phyloP scores from a whole-genome alignment of 2,888 invertebrate genomes.

The Esperia sulphurella region DNA sequence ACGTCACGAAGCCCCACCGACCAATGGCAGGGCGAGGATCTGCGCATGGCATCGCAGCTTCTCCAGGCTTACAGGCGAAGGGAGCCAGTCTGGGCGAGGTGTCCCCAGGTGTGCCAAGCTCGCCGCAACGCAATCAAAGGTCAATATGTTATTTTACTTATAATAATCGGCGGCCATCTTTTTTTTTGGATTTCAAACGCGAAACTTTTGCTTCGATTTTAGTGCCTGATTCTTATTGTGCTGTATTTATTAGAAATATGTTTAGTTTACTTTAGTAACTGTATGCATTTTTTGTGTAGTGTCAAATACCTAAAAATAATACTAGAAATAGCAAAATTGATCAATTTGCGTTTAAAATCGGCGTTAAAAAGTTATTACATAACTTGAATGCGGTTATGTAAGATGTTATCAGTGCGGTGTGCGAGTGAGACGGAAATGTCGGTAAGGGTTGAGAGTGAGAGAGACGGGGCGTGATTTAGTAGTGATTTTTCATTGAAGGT shows the following conservation, averaged over 20 bases:
- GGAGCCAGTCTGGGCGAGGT: slow-evolving; percentile 68
- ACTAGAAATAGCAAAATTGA: background rate
- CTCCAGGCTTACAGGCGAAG: slow-evolving; percentile 41
- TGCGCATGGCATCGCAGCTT: slow-evolving; percentile 62
- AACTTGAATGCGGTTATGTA: slow-evolving; percentile 26
- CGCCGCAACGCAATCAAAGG: slow-evolving; percentile 56
- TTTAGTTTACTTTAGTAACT: slow-evolving; percentile 11
- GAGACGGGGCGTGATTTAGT: slow-evolving; percentile 21
- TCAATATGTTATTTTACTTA: slow-evolving; percentile 45
- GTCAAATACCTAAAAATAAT: background rate
- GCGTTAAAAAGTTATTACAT: slow-evolving; percentile 8
- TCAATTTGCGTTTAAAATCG: background rate
- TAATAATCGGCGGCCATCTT: slow-evolving; percentile 34
- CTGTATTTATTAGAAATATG: slow-evolving; percentile 9
- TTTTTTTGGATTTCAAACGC: slow-evolving; percentile 25
- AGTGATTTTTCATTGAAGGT: slow-evolving; percentile 36
- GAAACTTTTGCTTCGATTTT: slow-evolving; percentile 14
- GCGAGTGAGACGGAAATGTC: slow-evolving; percentile 27
- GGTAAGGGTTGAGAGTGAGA: slow-evolving; percentile 22
- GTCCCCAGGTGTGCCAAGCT: slow-evolving; percentile 72
- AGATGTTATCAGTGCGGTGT: slow-evolving; percentile 19
- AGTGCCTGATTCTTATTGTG: slow-evolving; percentile 13
- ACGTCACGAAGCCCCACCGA: slow-evolving; percentile 52
- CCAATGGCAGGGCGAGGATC: slow-evolving; percentile 51
- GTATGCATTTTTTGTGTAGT: background rate